Base-by-base conservation (phyloP, 2,113 vertebrate genomes). In the Cercocebus atys region DNA sequence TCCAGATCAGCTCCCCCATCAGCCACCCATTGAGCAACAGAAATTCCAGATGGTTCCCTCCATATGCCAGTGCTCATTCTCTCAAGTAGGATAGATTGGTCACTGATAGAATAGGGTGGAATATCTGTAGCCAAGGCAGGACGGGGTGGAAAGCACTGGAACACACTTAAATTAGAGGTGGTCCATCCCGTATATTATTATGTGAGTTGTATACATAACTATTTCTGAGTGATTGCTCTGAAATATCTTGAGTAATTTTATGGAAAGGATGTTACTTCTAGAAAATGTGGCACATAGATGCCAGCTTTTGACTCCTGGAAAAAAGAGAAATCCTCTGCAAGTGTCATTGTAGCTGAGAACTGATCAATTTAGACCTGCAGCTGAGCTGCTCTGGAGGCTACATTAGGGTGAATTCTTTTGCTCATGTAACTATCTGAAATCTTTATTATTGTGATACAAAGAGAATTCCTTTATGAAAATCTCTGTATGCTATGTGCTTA, bases 11-110 rank as follows among this genome's bases (percentile, higher is more conserved):
- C 97, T 97, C 92, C 73, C 95, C 97, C 94, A 97, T 97, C 96
- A 97, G 94, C 97, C 97, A 97, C 97, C 98, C 73, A 97, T 97
- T 0, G 97, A 97, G 98, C 94, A 93, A 81, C 76, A 96, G 98
- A 96, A 97, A 97, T 97, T 98, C 97, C 97, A 98, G 97, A 98
- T 98, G 98, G 98, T 96, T 98, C 94, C 90, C 92, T 95, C 98
- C 98, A 98, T 98, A 97, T 98, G 97, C 97, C 85, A 83, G 90
- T 50, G 81, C 17, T 96, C 76, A 87, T 95, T 97, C 85, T 95
- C 94, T 97, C 83, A 92, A 97, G 95, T 92, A 98, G 97, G 84
- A 96, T 96, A 96, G 96, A 98, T 98, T 82, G 96, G 98, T 97
- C 98, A 98, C 83, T 94, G 97, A 95, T 75, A 93, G 66, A 96